These are phyloP conservation scores for Eupeodes corollae DNA, from an alignment of 1,140 invertebrate species.

Conservation along the genomic window DNA sequence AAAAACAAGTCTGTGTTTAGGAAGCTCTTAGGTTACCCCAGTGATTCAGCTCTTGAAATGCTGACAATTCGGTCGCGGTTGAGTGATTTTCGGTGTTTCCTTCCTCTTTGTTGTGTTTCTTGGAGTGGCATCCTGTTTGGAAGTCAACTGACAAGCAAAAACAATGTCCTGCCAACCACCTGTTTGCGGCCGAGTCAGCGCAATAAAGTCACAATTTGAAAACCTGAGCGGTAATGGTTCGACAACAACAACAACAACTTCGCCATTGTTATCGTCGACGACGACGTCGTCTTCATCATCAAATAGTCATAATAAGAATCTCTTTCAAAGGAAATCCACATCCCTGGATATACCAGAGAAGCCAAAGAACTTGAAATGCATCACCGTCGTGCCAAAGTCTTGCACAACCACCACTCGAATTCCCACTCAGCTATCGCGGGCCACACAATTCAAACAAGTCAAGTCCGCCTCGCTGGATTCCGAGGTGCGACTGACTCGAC, in stretches of 20 bases:
- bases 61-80: no score
- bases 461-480: no score
- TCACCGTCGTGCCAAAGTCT: not conserved
- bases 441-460: not conserved
- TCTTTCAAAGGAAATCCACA: slow-evolving; percentile 1
- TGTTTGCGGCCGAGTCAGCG: slow-evolving; percentile 2
- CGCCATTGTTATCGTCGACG: not conserved
- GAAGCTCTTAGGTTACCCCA: no score
- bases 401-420: no score
- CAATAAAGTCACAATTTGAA: slow-evolving; percentile 5
- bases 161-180: slow-evolving; percentile 2
- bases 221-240: not conserved
- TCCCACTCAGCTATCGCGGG: not conserved
- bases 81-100: no score
- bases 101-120: no score
- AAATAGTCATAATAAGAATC: no score
- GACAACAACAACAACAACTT: not conserved
- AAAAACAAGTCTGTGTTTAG: no score
- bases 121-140: no score
- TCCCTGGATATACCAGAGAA: not conserved
- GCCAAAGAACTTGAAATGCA: not conserved
- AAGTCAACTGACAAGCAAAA: not conserved
- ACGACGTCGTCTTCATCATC: no score
- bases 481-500: slow-evolving; percentile 34
- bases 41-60: no score